Evolutionary conservation across 92 coral and sea anemone species (phyloP), one percentile per base, ranked within the genome.

Genomic region (Epizoanthus scotinus): DNA sequence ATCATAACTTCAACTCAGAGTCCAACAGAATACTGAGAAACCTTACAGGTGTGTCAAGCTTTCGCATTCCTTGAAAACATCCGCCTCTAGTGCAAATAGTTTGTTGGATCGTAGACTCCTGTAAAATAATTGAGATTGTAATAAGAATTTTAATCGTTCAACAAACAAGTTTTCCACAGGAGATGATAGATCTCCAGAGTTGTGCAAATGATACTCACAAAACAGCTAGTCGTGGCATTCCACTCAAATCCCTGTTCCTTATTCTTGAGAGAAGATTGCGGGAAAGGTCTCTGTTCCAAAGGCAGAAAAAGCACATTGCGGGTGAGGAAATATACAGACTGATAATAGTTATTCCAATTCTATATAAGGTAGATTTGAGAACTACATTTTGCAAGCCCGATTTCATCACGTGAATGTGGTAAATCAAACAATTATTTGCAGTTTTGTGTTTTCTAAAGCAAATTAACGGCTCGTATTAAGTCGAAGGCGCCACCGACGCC

Each of bases 101-200:
- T 73, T 55, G 78, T 73, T 68, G 42, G 73, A 68, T 27, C 55
- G 73, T 38, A 68, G 55, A 68, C 73, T 68, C 27, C 73, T 68
- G 55, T 18, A 15, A 14, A n/a, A 36, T 34, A 34, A 0, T 5
- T 34, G 5, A 34, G 40, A 34, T 34, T 17, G 20, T 6, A 68
- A 68, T 0, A 2, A 36, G 15, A 17, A 68, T 3, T 29, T 68
- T 67, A 67, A 8, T 68, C 42, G 0, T 9, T 10, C 14, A 34
- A 34, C 40, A 34, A 34, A 34, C 5, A 34, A 34, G 40, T 3
- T 34, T 34, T 34, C 40, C 6, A 34, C 6, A 34, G 5, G 40
- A 2, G 6, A 34, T 34, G 40, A 34, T 34, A 59, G 22, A n/a
- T n/a, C n/a, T n/a, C n/a, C 8, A 59, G 22, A 59, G 7, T 8